A percentile compares a stretch with the other conserved stretches of the same genome.
phyloP scores from a whole-genome alignment of 1,140 invertebrate species.

The Acromyrmex echinatior region DNA sequence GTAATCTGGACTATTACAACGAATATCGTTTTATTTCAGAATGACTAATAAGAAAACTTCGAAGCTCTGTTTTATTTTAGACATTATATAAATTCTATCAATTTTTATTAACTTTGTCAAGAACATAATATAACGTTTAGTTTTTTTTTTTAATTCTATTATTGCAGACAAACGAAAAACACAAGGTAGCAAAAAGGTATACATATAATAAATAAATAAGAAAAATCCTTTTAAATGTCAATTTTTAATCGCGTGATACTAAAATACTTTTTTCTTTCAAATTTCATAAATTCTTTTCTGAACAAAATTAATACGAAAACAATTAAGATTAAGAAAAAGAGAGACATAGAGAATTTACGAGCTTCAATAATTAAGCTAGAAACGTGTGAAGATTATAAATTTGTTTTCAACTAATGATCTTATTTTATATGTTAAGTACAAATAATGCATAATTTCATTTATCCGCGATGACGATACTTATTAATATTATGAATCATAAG shows the following conservation, averaged over 20 bases:
- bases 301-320: neutral
- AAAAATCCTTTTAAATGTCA: neutral
- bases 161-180: neutral
- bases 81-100: neutral
- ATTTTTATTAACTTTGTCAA: neutral
- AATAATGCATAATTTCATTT: neutral
- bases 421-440: conserved; percentile 8
- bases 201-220: neutral
- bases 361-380: neutral
- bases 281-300: neutral
- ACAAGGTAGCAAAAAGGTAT: neutral
- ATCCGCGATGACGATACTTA: conserved; percentile 12
- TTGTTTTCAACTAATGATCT: neutral
- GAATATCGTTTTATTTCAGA: neutral
- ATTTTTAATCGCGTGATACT: neutral
- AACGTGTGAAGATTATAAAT: neutral
- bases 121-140: neutral
- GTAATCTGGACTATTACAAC: neutral
- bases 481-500: conserved; percentile 43
- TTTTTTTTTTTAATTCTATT: neutral
- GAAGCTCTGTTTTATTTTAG: neutral
- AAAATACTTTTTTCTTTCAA: neutral
- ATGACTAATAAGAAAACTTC: neutral
- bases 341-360: neutral
- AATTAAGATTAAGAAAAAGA: neutral